Evolutionary conservation across 2,113 vertebrate species (phyloP).

Genomic region (Meleagris gallopavo): DNA sequence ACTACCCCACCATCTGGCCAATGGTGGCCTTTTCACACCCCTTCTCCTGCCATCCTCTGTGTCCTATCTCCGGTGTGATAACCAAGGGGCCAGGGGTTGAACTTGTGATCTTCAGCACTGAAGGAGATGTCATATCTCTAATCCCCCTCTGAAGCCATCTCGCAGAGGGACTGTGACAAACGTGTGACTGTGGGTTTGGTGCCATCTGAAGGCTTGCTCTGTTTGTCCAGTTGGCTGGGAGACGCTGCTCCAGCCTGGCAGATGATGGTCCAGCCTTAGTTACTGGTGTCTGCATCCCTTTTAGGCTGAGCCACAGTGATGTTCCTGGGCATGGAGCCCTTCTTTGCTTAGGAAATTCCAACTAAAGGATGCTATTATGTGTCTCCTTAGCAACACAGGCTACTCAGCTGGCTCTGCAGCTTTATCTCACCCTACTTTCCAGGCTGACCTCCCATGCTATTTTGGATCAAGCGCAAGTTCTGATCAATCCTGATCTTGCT

Average conservation of each 20-base stretch:
- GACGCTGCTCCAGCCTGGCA: neutral
- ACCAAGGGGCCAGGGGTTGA: neutral
- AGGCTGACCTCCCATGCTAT: neutral
- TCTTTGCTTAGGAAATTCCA: neutral
- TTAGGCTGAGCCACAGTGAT: neutral
- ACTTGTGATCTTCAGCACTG: neutral
- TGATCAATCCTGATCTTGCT: neutral
- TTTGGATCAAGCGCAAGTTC: neutral
- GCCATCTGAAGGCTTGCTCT: neutral
- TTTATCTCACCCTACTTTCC: neutral
- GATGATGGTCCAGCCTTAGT: neutral
- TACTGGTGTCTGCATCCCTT: neutral
- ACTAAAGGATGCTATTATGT: neutral
- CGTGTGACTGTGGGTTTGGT: neutral
- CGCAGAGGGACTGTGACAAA: neutral
- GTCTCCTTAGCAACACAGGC: constrained; percentile 46
- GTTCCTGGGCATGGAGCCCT: neutral
- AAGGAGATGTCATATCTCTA: neutral
- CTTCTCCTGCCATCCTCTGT: neutral
- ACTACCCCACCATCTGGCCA: neutral
- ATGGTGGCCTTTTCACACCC: neutral
- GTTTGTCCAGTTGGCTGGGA: neutral
- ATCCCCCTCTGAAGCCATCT: neutral
- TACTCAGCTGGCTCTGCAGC: neutral
- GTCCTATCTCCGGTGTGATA: neutral